Evolutionary conservation across 2,797 vertebrate genomes (phyloP), one percentile per base, ranked within the genome.

Genomic region (Eulemur albifrons): DNA sequence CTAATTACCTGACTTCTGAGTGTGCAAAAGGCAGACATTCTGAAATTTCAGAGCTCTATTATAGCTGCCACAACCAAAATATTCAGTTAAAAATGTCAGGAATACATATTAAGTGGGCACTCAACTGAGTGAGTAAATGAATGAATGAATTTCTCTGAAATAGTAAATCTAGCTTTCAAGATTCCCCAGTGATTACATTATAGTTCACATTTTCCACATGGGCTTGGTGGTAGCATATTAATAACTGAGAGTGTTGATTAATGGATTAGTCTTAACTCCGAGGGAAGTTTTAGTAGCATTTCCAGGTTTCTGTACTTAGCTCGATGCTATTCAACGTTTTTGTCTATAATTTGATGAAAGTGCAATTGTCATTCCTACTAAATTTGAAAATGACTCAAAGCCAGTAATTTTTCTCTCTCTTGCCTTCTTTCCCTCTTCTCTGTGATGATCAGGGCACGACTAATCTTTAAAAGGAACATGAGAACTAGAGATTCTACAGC

Each of bases 141-240:
- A 77, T 92, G 52, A 67, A 87, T 93, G 72, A 50, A 77, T 94
- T 94, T 91, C 70, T 89, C 90, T 89, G 52, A 88, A 96, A 93
- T 67, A 93, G 69, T 91, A 81, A 85, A 94, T 93, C 40, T 45
- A 93, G 88, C 79, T 96, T 96, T 96, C 84, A 95, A 83, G 94
- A 97, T 94, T 96, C 88, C 61, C 91, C 2, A 2, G 80, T 88
- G 96, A 94, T 94, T 96, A 73, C n/a, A 85, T 96, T 84, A 81
- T 40, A 9, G 0, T 61, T 96, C 76, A 59, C 15, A 82, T 88
- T 87, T 94, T 96, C 87, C n/a, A 65, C 50, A 76, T 27, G 21
- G 35, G 25, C 63, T 59, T 94, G 76, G 57, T 69, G 57, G 96
- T 30, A 23, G 54, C 63, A 89, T 93, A 90, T 96, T 97, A 96